phyloP scores from a whole-genome alignment of 2,888 invertebrate genomes.

The Trypoxylon attenuatum region DNA sequence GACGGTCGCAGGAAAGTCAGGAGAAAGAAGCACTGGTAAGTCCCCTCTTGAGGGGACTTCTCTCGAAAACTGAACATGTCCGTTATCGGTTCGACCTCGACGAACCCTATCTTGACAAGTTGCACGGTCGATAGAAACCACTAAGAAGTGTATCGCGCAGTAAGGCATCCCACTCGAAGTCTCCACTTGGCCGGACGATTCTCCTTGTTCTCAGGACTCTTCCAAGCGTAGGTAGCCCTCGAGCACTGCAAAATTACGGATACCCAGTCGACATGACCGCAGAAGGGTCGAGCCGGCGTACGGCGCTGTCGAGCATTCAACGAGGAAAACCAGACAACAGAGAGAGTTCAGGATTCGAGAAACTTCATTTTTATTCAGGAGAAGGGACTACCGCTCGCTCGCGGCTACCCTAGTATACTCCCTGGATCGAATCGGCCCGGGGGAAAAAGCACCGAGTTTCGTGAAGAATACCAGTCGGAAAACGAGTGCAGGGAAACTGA shows the following conservation, averaged over 20 bases:
- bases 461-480: not conserved
- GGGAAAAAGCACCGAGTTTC: conserved; percentile 5
- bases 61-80: too few species aligned
- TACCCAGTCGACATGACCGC: not conserved
- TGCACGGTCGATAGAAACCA: too few species aligned
- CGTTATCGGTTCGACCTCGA: too few species aligned
- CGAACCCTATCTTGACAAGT: too few species aligned
- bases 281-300: not conserved
- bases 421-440: not conserved
- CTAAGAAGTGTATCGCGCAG: not conserved
- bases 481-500: not conserved
- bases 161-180: not conserved
- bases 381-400: not conserved
- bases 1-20: not conserved
- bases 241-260: not conserved
- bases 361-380: conserved; percentile 3
- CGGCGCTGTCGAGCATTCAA: not conserved
- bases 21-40: too few species aligned
- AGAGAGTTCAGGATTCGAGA: not conserved
- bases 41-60: too few species aligned
- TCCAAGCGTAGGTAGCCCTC: not conserved
- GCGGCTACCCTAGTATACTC: not conserved
- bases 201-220: not conserved
- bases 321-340: not conserved
- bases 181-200: not conserved